Evolutionary conservation across 2,797 vertebrate genomes (phyloP), one percentile per base, ranked within the genome.

Genomic region (Cossypha heuglini): DNA sequence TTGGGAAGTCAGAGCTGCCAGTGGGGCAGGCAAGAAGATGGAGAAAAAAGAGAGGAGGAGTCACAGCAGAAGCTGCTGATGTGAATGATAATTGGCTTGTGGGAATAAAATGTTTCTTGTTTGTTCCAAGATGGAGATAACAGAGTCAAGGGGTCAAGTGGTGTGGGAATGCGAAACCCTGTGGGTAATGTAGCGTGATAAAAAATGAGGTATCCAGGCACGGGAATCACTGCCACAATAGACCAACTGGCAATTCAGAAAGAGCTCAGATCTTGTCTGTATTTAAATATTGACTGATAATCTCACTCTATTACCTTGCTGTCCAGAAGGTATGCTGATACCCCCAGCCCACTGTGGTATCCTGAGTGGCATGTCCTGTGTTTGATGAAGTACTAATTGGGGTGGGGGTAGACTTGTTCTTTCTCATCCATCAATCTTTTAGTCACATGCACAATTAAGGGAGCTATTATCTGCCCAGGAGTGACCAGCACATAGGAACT

Each of bases 61-160:
- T 95, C 69, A 13, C 5, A 90, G 92, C 88, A 97, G 94, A 94
- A 95, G 74, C 90, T 33, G 8, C 74, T 90, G 94, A 92, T 84
- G 94, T 90, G 94, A 96, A 79, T 96, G 95, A 94, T 95, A 95
- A 90, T 86, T 86, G 46, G 96, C 95, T 96, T 83, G 93, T 79
- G 94, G 97, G 97, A 98, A 98, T 96, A 96, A 97, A 98, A 97
- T 97, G 95, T 97, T 96, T 96, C 89, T 95, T 95, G 97, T 96
- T 97, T 98, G 98, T 97, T 96, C 97, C 97, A 78, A 78, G 91
- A 95, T 95, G 85, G 95, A 98, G 98, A 98, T 98, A 97, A 90
- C 86, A 28, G 64, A 97, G 98, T 98, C 98, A 98, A 96, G 91
- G 97, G 98, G 98, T 98, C 98, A 99, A 98, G 97, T 97, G 98